phyloP scores from a whole-genome alignment of 2,797 vertebrate genomes.

The Vultur gryphus region DNA sequence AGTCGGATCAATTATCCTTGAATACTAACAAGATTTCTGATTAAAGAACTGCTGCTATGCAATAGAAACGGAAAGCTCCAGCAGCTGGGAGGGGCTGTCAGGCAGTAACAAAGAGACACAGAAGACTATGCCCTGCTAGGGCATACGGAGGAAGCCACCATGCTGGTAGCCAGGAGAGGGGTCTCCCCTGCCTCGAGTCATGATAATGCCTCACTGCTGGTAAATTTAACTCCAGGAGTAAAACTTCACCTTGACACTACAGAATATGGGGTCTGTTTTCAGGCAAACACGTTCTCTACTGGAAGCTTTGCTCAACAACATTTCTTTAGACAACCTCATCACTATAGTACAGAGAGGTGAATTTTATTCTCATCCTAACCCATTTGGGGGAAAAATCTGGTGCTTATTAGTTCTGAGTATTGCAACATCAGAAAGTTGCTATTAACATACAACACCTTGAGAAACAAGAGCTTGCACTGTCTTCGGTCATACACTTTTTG shows the following conservation, averaged over 20 bases:
- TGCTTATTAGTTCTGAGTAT: neutral
- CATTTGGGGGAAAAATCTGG: neutral
- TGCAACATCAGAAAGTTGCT: neutral
- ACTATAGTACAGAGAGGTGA: neutral
- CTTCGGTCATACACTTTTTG: neutral
- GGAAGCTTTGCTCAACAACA: neutral
- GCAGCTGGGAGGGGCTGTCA: constrained; percentile 51
- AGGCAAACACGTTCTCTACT: neutral
- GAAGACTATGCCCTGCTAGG: constrained; percentile 36
- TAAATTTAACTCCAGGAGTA: neutral
- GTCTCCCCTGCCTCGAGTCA: neutral
- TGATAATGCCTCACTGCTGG: accelerated
- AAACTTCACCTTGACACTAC: neutral
- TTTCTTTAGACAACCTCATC: neutral
- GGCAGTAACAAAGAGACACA: constrained; percentile 43
- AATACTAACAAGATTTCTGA: constrained; percentile 66
- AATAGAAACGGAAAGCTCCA: constrained; percentile 43
- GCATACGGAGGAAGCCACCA: constrained; percentile 22
- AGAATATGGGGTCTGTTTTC: neutral
- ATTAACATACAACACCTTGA: neutral
- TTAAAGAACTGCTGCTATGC: constrained; percentile 61
- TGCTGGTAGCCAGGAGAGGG: neutral
- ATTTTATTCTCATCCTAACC: neutral
- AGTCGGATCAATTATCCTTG: constrained; percentile 68
- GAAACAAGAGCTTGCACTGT: neutral